These are phyloP conservation scores for Megathymus violae DNA, from an alignment of 1,140 invertebrate genomes.

Conservation along the genomic window DNA sequence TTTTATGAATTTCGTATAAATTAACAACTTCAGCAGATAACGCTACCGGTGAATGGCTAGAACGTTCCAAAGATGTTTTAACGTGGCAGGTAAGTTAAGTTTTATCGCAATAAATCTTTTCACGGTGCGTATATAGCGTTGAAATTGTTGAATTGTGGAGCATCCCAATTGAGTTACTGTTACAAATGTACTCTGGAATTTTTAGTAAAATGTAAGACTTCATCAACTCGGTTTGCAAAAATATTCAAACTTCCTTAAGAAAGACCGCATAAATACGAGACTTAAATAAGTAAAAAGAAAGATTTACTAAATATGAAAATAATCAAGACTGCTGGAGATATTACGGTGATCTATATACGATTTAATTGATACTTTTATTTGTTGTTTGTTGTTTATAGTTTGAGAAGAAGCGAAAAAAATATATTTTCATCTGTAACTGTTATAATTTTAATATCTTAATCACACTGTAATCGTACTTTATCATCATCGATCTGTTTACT, in stretches of 20 bases:
- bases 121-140: conserved; percentile 13
- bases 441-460: too few relatives aligned
- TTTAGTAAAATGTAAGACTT: conserved; percentile 8
- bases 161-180: conserved; percentile 6
- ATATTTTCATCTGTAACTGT: too few relatives aligned
- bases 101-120: conserved; percentile 9
- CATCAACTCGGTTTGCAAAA: conserved; percentile 11
- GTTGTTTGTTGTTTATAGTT: too few relatives aligned
- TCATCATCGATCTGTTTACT: too few relatives aligned
- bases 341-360: too few relatives aligned
- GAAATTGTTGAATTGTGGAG: conserved; percentile 13
- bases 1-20: conserved; percentile 3
- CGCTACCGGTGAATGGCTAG: not conserved
- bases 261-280: not conserved
- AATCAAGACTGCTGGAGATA: too few relatives aligned
- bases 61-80: conserved; percentile 10
- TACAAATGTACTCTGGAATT: conserved; percentile 19
- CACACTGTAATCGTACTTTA: too few relatives aligned
- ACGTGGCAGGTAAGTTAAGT: conserved; percentile 10
- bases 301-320: not conserved
- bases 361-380: too few relatives aligned
- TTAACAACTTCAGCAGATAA: conserved; percentile 13
- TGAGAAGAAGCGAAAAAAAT: too few relatives aligned
- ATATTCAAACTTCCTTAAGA: not conserved
- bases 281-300: not conserved